A percentile compares a stretch with the other conserved stretches of the same genome.
Conservation (phyloP, 2,113 vertebrate species). For the Phodopus roborovskii region DNA sequence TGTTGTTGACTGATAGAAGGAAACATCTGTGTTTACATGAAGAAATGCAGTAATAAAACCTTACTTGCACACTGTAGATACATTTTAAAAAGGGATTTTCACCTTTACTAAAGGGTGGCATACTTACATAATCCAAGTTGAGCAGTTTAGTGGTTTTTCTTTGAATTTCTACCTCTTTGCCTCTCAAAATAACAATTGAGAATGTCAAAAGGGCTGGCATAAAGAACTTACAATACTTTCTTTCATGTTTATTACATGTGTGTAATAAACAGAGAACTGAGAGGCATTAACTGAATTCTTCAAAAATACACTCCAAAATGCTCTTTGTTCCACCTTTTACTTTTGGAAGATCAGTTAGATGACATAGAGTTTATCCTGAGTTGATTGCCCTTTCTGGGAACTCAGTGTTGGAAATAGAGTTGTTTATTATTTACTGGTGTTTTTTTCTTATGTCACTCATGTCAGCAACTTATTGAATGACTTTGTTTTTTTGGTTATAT, state of each 20-base stretch:
- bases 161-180: background rate
- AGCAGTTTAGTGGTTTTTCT: constrained; percentile 11
- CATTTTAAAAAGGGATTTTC: background rate
- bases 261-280: background rate
- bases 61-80: background rate
- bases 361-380: background rate
- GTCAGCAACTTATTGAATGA: background rate
- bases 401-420: background rate
- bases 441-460: background rate
- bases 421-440: background rate
- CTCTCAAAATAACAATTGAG: background rate
- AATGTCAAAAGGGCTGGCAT: background rate
- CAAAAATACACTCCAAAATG: background rate
- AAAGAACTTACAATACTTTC: background rate
- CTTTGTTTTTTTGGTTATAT: background rate
- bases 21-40: background rate
- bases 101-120: background rate
- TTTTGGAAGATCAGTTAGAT: background rate
- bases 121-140: background rate
- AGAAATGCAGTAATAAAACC: background rate
- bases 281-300: background rate
- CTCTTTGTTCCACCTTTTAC: background rate
- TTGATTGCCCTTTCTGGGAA: background rate
- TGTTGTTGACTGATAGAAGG: background rate
- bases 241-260: background rate